These are phyloP conservation scores for Ornithoptera alexandrae DNA, from an alignment of 2,888 invertebrate species.

Conservation along the genomic window DNA sequence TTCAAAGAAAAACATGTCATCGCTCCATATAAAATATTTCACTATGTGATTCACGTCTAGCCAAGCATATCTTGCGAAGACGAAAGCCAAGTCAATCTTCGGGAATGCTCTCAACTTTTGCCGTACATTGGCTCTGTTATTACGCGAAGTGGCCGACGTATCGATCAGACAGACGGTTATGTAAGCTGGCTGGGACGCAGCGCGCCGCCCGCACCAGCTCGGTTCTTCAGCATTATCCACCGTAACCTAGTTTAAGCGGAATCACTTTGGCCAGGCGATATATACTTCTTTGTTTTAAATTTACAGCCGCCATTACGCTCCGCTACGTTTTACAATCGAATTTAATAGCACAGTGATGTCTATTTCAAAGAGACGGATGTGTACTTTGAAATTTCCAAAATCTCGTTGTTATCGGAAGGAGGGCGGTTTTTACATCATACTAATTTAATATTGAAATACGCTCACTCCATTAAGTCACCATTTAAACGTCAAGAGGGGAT, in stretches of 20 bases:
- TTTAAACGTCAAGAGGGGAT: slow-evolving; percentile 41
- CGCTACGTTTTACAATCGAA: slow-evolving; percentile 11
- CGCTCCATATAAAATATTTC: background rate
- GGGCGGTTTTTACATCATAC: slow-evolving; percentile 37
- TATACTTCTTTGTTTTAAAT: slow-evolving; percentile 32
- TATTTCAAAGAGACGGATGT: slow-evolving; percentile 6
- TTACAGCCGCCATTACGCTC: slow-evolving; percentile 23
- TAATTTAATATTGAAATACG: slow-evolving; percentile 51
- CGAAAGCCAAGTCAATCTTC: slow-evolving; percentile 50
- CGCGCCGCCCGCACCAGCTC: slow-evolving; percentile 57
- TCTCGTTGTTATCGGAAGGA: background rate
- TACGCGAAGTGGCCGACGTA: slow-evolving; percentile 64
- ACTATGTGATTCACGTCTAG: slow-evolving; percentile 13
- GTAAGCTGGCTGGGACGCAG: slow-evolving; percentile 64
- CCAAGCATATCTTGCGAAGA: slow-evolving; percentile 35
- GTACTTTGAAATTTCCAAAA: slow-evolving; percentile 4
- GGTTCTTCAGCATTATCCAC: slow-evolving; percentile 43
- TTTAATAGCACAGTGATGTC: slow-evolving; percentile 20
- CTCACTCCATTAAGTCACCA: slow-evolving; percentile 43
- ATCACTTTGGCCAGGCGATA: slow-evolving; percentile 29
- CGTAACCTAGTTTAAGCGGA: slow-evolving; percentile 39
- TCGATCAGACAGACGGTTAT: slow-evolving; percentile 73
- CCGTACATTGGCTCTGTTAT: slow-evolving; percentile 66
- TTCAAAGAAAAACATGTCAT: background rate
- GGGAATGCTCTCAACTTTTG: slow-evolving; percentile 51